Evolutionary conservation across 2,888 invertebrate species (phyloP).

Genomic region (Melipona beecheii): DNA sequence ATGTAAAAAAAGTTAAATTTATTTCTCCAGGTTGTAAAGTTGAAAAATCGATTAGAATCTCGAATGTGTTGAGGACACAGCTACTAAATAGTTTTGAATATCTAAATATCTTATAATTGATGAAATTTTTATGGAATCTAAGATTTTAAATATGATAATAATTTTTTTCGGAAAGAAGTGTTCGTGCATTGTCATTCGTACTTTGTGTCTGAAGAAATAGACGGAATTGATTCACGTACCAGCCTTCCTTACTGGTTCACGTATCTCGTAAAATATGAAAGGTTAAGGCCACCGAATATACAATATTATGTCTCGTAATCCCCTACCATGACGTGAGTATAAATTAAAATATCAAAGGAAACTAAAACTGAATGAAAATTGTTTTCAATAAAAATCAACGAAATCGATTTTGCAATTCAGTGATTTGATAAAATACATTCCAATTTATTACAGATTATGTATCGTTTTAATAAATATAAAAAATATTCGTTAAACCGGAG

Average conservation of each 20-base stretch:
- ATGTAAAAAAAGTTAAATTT: no score
- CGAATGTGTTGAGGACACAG: background rate
- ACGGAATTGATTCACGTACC: constrained; percentile 46
- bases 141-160: background rate
- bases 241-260: constrained; percentile 37
- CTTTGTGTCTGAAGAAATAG: constrained; percentile 31
- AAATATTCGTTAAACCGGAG: background rate
- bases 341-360: background rate
- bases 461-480: background rate
- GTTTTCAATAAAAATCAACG: background rate
- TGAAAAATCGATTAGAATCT: no score
- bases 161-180: background rate
- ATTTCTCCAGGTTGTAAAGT: no score
- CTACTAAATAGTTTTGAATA: no score
- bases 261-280: constrained; percentile 51
- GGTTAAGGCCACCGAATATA: constrained; percentile 54
- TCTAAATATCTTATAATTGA: no score
- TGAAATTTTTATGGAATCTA: background rate
- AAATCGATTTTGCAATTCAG: background rate
- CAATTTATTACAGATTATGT: background rate
- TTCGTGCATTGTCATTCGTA: constrained; percentile 1
- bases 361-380: background rate
- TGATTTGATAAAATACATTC: background rate
- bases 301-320: constrained; percentile 32
- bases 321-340: background rate